Percentiles rank a stretch among this genome's conserved stretches.
phyloP scores from a whole-genome alignment of 2,888 invertebrate genomes.

The Netelia melanura region DNA sequence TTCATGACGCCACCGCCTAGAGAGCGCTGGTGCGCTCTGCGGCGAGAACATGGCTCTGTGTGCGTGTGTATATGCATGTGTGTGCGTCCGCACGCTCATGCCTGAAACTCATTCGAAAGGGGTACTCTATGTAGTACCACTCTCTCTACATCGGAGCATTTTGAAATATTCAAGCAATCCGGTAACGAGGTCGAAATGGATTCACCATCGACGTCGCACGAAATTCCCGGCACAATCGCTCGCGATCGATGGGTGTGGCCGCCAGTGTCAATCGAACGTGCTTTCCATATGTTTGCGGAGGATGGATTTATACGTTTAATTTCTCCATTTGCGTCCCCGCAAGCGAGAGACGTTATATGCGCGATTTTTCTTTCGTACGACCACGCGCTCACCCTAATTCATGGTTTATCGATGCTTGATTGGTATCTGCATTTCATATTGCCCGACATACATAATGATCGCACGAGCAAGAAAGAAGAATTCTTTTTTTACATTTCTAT shows the following conservation, averaged over 20 bases:
- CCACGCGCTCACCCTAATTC: slow-evolving; percentile 16
- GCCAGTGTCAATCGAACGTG: slow-evolving; percentile 68
- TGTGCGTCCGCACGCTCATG: background rate
- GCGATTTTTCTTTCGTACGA: slow-evolving; percentile 8
- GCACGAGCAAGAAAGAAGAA: no score
- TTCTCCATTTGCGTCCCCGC: background rate
- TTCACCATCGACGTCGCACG: slow-evolving; percentile 55
- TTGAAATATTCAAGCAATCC: slow-evolving; percentile 70
- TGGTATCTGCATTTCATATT: slow-evolving; percentile 4
- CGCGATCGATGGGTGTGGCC: slow-evolving; percentile 33
- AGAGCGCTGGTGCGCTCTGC: slow-evolving; percentile 3
- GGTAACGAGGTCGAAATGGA: slow-evolving; percentile 74
- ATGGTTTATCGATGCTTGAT: slow-evolving; percentile 22
- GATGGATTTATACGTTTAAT: slow-evolving; percentile 67
- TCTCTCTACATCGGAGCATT: slow-evolving; percentile 33
- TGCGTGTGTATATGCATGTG: background rate
- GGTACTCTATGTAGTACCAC: background rate
- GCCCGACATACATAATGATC: no score
- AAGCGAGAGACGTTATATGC: background rate
- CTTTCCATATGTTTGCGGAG: slow-evolving; percentile 58
- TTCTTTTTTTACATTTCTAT: no score
- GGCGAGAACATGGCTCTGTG: background rate
- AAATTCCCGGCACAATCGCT: slow-evolving; percentile 39
- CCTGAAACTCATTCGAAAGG: background rate
- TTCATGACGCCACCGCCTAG: slow-evolving; percentile 4